Base-by-base conservation (phyloP, 2,888 invertebrate genomes). In the Clitarchus hookeri region DNA sequence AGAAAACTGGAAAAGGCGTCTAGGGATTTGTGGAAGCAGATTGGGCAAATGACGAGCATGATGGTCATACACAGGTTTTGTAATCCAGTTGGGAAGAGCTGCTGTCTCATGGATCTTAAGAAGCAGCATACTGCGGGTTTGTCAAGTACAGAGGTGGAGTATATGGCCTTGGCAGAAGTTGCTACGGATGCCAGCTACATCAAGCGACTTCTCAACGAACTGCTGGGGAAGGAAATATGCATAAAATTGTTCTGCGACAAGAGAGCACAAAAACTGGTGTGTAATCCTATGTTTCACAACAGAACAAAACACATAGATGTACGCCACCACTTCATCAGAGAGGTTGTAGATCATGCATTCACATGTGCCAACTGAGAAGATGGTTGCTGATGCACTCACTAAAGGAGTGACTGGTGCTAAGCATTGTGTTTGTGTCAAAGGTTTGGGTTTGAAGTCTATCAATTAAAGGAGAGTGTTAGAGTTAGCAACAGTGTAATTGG, bases 1-100 rank as follows among this genome's bases (percentile, higher is more conserved):
- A 78, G 78, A 78, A 78, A 6, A 78, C n/a, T 8, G 19, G 26
- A 25, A 26, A 26, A 78, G 6, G 13, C n/a, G 9, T 78, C 26
- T 25, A 23, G 23, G 78, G 78, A 78, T 78, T 78, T 78, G 78
- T 78, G 8, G 78, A 78, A 8, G 26, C 78, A 25, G 8, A 78
- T 16, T 78, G 78, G 78, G 78, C 26, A 11, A 78, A 26, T 26
- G 78, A 78, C 78, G 26, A 78, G 26, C n/a, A 25, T 8, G 9
- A 78, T 16, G 8, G 78, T 78, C 78, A 8, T 78, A 78, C 78
- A 78, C n/a, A 25, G 78, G 78, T 26, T 78, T 25, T 78, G 78
- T 78, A 16, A 11, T 78, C 78, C 9, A 78, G 78, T 78, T 78
- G 78, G 78, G 78, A 78, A 16, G 78, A 78, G 78, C 78, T 78